These are phyloP conservation scores for Numenius phaeopus DNA, from an alignment of 2,797 vertebrate species.

Conservation along the genomic window DNA sequence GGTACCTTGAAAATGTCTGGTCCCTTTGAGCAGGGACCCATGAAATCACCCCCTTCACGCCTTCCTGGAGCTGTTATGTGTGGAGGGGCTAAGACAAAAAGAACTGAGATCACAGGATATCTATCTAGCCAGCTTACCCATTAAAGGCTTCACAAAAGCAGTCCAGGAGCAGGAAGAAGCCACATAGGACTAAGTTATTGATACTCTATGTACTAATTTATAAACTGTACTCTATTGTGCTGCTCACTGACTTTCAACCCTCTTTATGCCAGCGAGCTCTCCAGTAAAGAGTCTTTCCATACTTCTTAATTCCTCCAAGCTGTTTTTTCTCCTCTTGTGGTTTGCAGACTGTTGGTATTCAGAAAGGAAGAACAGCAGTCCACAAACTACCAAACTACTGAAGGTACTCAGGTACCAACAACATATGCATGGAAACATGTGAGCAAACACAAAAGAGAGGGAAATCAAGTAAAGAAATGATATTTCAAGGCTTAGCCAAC, in stretches of 20 bases:
- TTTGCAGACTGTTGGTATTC: background rate
- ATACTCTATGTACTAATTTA: background rate
- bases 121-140: background rate
- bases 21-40: background rate
- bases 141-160: background rate
- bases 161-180: background rate
- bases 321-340: background rate
- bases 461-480: background rate
- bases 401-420: fast-evolving
- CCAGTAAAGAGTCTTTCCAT: background rate
- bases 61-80: background rate
- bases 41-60: background rate
- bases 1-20: background rate
- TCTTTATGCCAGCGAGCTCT: background rate
- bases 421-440: background rate
- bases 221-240: background rate
- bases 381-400: background rate
- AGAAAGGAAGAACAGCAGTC: background rate
- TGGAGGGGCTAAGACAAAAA: background rate
- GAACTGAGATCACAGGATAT: background rate
- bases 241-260: background rate
- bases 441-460: background rate
- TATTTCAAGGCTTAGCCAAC: background rate
- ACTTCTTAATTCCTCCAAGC: background rate
- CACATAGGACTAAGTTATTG: background rate